Evolutionary conservation across 1,140 invertebrate genomes (phyloP).

Genomic region (Latrodectus geometricus): DNA sequence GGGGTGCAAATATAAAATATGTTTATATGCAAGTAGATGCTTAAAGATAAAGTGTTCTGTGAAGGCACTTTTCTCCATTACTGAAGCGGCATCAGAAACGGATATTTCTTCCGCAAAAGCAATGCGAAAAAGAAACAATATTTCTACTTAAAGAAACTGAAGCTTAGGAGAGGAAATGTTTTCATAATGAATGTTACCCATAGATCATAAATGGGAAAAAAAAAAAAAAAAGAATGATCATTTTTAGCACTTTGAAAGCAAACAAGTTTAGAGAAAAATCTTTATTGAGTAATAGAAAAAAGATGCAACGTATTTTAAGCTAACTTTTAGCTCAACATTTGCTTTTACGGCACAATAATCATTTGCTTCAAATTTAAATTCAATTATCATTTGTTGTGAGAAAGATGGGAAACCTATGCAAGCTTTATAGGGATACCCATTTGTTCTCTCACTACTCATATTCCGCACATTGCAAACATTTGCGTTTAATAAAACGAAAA

Average conservation of each 20-base stretch:
- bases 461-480: too few relatives aligned
- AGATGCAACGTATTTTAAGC: not conserved
- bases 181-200: constrained; percentile 51
- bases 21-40: constrained; percentile 25
- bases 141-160: constrained; percentile 51
- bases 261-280: constrained; percentile 36
- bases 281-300: constrained; percentile 22
- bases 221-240: constrained; percentile 49
- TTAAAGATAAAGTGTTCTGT: constrained; percentile 11
- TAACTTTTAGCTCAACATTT: constrained; percentile 30
- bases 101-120: constrained; percentile 9
- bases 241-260: constrained; percentile 43
- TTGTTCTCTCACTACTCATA: too few relatives aligned
- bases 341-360: constrained; percentile 33
- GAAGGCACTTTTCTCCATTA: constrained; percentile 36
- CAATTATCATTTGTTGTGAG: constrained; percentile 47
- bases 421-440: too few relatives aligned
- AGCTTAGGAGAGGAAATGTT: constrained; percentile 30
- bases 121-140: constrained; percentile 39
- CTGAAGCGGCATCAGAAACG: constrained; percentile 39
- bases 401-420: not conserved
- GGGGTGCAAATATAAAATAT: not conserved
- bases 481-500: too few relatives aligned
- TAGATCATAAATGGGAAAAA: constrained; percentile 44
- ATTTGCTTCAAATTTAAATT: constrained; percentile 32